phyloP scores from a whole-genome alignment of 2,888 invertebrate species.

The Seira musarum region DNA sequence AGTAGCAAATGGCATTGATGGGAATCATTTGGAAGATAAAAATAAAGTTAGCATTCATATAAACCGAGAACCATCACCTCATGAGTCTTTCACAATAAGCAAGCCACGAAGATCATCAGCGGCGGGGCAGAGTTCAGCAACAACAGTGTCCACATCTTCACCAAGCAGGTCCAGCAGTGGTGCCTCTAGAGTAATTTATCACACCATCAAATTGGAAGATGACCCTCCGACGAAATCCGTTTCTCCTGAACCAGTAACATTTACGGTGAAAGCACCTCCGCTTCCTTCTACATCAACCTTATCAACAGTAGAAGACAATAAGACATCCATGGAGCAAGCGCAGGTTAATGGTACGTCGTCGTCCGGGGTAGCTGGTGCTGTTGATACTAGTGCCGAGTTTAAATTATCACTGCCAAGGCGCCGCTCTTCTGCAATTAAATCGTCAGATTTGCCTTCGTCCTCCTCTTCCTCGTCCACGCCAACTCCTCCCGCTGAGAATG shows the following conservation, averaged over 20 bases:
- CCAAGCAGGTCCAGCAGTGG: constrained; percentile 26
- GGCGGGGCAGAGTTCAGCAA: background rate
- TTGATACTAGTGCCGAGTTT: constrained; percentile 59
- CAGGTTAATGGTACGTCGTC: background rate
- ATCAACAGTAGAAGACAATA: constrained; percentile 16
- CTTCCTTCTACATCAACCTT: background rate
- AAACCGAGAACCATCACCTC: constrained; percentile 54
- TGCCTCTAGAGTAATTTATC: constrained; percentile 59
- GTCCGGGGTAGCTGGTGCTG: background rate
- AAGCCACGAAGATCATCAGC: constrained; percentile 48
- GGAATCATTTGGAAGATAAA: constrained; percentile 27
- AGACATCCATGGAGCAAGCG: background rate
- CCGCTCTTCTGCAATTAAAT: constrained; percentile 42
- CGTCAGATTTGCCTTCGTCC: constrained; percentile 38
- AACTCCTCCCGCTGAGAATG: constrained; percentile 33
- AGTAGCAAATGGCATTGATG: constrained; percentile 14
- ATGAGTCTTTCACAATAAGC: constrained; percentile 47
- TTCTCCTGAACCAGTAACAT: constrained; percentile 59
- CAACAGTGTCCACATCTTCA: background rate
- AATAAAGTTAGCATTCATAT: constrained; percentile 43
- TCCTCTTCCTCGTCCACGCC: constrained; percentile 25
- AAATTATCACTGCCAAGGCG: constrained; percentile 60
- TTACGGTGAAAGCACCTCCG: constrained; percentile 47
- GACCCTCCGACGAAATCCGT: constrained; percentile 26
- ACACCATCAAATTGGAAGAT: constrained; percentile 59